Evolutionary conservation across 2,113 vertebrate species (phyloP).

Genomic region (Pseudolaguvia tuberculata): DNA sequence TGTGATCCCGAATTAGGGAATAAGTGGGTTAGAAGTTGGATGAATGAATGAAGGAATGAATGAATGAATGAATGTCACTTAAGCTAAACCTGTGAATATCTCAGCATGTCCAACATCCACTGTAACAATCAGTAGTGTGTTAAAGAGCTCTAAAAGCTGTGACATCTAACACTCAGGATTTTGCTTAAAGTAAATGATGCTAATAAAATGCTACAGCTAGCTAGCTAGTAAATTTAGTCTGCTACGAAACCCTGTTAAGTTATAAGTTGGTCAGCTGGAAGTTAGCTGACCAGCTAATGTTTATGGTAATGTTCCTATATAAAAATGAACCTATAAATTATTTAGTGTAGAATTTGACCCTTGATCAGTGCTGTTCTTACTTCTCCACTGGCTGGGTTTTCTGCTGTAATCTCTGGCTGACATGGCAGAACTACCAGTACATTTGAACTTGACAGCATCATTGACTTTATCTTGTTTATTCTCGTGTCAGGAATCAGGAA

Average conservation of each 20-base stretch:
- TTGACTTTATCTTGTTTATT: constrained; percentile 16
- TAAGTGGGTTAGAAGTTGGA: no score
- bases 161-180: not conserved
- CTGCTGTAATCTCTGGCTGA: not conserved
- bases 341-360: no score
- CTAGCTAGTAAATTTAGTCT: not conserved
- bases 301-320: no score
- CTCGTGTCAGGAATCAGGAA: constrained; percentile 43
- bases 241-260: not conserved
- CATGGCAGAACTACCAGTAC: not conserved
- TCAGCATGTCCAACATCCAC: not conserved
- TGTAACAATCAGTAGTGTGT: not conserved
- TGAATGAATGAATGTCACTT: no score
- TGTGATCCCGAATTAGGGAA: no score
- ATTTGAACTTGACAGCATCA: constrained; percentile 9
- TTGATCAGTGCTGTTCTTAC: no score
- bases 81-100: no score
- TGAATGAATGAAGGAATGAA: no score
- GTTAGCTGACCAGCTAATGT: not conserved
- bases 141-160: not conserved
- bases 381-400: not conserved
- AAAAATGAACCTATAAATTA: no score
- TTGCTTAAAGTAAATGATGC: not conserved
- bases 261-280: no score
- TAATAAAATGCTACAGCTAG: not conserved